Conservation (phyloP, 2,797 vertebrate genomes). For the Crocodylus rhombifer region DNA sequence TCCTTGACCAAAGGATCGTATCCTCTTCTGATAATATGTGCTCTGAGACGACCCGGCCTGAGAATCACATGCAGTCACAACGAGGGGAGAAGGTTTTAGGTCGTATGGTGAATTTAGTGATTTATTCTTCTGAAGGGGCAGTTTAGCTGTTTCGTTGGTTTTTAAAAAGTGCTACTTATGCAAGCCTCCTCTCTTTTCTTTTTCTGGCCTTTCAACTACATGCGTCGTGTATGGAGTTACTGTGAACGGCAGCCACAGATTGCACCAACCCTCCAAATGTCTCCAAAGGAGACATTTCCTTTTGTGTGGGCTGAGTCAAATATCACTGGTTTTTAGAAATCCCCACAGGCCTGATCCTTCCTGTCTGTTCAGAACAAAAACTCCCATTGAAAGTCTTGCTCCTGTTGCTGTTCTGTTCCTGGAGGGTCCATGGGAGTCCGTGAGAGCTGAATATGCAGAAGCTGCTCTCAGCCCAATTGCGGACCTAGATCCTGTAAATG, state of each 20-base stretch:
- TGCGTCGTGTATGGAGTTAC: constrained; percentile 39
- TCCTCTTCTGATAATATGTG: too few species aligned
- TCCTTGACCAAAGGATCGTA: neutral
- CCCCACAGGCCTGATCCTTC: constrained; percentile 63
- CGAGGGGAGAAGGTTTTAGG: neutral
- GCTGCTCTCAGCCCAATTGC: neutral
- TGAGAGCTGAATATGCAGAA: rapidly evolving
- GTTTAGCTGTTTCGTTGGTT: neutral
- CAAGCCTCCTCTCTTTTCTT: neutral
- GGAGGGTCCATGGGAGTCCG: rapidly evolving
- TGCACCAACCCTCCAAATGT: constrained; percentile 64
- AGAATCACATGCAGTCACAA: neutral
- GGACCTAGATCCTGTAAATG: neutral
- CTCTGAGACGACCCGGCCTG: neutral
- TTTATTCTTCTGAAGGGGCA: constrained; percentile 13
- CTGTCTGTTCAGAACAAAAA: constrained; percentile 27
- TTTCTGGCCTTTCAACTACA: neutral
- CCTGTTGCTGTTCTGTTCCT: neutral
- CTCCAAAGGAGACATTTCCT: constrained; percentile 70
- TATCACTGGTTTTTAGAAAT: constrained; percentile 74
- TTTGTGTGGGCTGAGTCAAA: constrained; percentile 70
- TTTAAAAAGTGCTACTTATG: neutral
- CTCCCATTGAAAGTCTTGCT: neutral
- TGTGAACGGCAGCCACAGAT: rapidly evolving
- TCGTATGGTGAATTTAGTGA: neutral